Evolutionary conservation across 2,113 vertebrate genomes (phyloP).

Genomic region (Progne subis): DNA sequence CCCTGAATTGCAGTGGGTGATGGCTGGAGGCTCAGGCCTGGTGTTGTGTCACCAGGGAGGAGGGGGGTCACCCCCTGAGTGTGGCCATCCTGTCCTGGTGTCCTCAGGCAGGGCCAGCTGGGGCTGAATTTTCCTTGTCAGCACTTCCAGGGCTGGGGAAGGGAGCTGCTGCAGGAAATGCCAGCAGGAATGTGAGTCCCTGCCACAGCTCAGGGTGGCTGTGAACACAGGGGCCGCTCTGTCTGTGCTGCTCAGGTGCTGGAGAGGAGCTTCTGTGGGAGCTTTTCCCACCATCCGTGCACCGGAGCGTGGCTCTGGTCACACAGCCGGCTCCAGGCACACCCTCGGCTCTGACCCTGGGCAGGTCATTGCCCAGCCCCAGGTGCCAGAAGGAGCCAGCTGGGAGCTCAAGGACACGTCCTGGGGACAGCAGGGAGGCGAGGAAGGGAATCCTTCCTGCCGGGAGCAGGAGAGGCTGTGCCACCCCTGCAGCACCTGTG

Average conservation of each 20-base stretch:
- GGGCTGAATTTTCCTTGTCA: neutral
- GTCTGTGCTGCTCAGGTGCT: neutral
- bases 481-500: neutral
- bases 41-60: neutral
- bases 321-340: neutral
- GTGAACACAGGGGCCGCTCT: neutral
- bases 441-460: neutral
- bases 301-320: neutral
- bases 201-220: neutral
- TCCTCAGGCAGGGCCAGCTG: neutral
- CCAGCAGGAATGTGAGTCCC: neutral
- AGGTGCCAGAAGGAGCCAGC: neutral
- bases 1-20: fast-evolving
- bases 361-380: neutral
- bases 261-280: neutral
- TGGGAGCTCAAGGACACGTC: neutral
- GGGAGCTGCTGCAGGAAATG: neutral
- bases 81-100: neutral
- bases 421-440: neutral
- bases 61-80: neutral
- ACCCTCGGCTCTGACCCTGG: neutral
- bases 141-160: neutral
- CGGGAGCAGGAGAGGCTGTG: neutral
- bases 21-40: neutral
- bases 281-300: neutral